Evolutionary conservation across 1,140 invertebrate species (phyloP), one percentile per base, ranked within the genome.

Genomic region (Drosophila tristis): DNA sequence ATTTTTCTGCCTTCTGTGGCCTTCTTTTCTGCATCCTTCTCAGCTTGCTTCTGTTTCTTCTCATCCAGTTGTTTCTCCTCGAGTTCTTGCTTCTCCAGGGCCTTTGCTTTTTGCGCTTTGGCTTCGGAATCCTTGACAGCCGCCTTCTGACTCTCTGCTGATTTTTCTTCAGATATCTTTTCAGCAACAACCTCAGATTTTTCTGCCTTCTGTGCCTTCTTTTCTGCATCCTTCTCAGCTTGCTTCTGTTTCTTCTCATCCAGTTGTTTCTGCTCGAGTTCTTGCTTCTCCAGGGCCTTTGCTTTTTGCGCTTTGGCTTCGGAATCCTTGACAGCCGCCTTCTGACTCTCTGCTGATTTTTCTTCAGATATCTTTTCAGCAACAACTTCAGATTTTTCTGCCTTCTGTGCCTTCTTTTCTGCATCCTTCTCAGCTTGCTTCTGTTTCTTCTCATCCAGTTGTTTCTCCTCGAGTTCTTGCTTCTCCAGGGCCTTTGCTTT

Each of bases 341-440:
- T 65, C 15, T 58, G 1, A 5, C n/a, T 16, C 11, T 65, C 54
- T 55, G 43, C 16, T 0, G 4, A 15, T 29, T 43, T 47, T 3
- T 57, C 44, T 49, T 65, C 15, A 5, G 29, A 48, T 15, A 65
- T 50, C 35, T 57, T 58, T 39, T 56, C 62, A 2, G 49, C 43
- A n/a, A 31, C 26, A 45, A 47, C 16, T 2, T 50, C 58, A 11
- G 59, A 55, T 31, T 25, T 9, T 23, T 59, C n/a, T 2, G 13
- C 56, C 44, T 57, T 45, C 8, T 51, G 4, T 51, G 11, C 2
- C 9, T 72, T 43, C 3, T 72, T 45, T 13, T 48, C 31, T 7
- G 11, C 26, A 42, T 39, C 44, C 11, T 55, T 16, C 0, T 65
- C 26, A 16, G 11, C 42, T 25, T 45, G 50, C 31, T 62, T 62